phyloP scores from a whole-genome alignment of 2,888 invertebrate species.

The Drosophila fulvimacula region DNA sequence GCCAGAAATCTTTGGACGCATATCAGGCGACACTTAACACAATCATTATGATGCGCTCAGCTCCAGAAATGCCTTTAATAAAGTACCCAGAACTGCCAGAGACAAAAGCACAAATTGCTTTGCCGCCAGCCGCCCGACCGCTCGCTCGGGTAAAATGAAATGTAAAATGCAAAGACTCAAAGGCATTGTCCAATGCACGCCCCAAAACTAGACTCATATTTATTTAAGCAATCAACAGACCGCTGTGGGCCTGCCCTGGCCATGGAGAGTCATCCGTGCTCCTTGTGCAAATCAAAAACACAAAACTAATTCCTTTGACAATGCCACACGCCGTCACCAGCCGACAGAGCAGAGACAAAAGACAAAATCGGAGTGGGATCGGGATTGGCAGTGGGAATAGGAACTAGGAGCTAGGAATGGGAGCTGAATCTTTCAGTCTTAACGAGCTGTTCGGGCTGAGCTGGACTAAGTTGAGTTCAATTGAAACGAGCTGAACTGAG shows the following conservation, averaged over 20 bases:
- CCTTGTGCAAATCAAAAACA: slow-evolving; percentile 77
- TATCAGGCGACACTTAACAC: slow-evolving; percentile 23
- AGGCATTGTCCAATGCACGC: slow-evolving; percentile 74
- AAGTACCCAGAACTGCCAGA: slow-evolving; percentile 76
- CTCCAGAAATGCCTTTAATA: slow-evolving; percentile 67
- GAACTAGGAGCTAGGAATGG: slow-evolving; percentile 14
- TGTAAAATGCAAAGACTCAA: slow-evolving; percentile 65
- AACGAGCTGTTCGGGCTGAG: slow-evolving; percentile 28
- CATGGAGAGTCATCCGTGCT: slow-evolving; percentile 44
- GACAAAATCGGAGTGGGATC: slow-evolving; percentile 5
- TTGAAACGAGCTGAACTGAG: slow-evolving; percentile 25
- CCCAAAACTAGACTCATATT: slow-evolving; percentile 64
- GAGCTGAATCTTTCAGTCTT: slow-evolving; percentile 37
- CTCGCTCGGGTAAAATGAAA: slow-evolving; percentile 35
- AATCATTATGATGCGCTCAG: slow-evolving; percentile 62
- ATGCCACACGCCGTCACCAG: slow-evolving; percentile 71
- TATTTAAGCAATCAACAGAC: slow-evolving; percentile 76
- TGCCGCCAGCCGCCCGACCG: slow-evolving; percentile 2
- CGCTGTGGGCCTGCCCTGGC: slow-evolving; percentile 49
- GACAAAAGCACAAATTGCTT: slow-evolving; percentile 70
- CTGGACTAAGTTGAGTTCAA: slow-evolving; percentile 9
- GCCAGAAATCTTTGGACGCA: neutral
- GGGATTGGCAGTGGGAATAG: neutral
- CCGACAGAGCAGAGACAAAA: slow-evolving; percentile 18
- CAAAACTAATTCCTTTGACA: slow-evolving; percentile 80